A percentile compares a stretch with the other conserved stretches of the same genome.
phyloP scores from a whole-genome alignment of 1,140 invertebrate genomes.

The Telenomus remus region DNA sequence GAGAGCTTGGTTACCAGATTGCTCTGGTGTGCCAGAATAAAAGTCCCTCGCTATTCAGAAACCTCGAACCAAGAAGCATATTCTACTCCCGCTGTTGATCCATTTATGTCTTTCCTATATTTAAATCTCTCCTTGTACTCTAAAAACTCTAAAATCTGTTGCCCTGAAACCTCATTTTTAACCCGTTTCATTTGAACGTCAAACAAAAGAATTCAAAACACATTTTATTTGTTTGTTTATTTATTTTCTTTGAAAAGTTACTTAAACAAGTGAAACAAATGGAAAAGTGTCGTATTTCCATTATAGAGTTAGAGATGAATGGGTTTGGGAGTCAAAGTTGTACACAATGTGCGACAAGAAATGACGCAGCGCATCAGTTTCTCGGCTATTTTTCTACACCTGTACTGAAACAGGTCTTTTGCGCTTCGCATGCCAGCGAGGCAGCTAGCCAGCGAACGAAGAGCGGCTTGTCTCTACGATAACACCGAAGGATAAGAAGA shows the following conservation, averaged over 20 bases:
- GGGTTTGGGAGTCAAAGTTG: slow-evolving; percentile 15
- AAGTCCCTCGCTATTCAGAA: slow-evolving; percentile 22
- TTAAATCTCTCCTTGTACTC: not conserved
- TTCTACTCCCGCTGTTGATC: slow-evolving; percentile 14
- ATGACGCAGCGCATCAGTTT: slow-evolving; percentile 36
- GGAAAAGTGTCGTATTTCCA: no score
- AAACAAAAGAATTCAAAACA: no score
- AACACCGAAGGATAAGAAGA: slow-evolving; percentile 47
- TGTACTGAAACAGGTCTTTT: slow-evolving; percentile 49
- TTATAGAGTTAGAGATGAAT: no score
- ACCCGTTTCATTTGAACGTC: no score
- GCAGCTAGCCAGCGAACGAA: slow-evolving; percentile 30
- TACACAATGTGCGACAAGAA: slow-evolving; percentile 21
- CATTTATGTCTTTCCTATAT: slow-evolving; percentile 19
- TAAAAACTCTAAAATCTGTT: no score
- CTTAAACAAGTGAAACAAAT: no score
- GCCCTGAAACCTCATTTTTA: no score
- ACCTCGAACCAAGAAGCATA: slow-evolving; percentile 19
- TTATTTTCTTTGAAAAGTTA: no score
- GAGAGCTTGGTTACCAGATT: slow-evolving; percentile 16
- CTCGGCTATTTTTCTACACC: slow-evolving; percentile 47
- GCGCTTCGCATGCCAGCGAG: slow-evolving; percentile 39
- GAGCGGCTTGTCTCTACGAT: slow-evolving; percentile 39
- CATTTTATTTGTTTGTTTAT: no score
- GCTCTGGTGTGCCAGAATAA: slow-evolving; percentile 6